Evolutionary conservation across 2,888 invertebrate genomes (phyloP).

Genomic region (Caenorhabditis doughertyi): DNA sequence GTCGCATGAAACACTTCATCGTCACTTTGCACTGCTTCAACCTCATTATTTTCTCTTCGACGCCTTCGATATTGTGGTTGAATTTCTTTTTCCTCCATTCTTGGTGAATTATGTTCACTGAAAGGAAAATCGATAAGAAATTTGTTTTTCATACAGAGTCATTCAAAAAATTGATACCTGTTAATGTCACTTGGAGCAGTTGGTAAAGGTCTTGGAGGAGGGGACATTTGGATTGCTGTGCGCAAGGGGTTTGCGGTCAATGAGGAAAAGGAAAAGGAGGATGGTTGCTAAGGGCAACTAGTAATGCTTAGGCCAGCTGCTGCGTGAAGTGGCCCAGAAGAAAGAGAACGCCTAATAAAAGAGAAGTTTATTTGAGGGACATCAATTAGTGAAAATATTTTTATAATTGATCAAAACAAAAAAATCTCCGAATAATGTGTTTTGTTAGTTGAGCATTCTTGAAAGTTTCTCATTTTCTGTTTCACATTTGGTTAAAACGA

Average conservation of each 20-base stretch:
- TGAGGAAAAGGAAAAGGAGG: background rate
- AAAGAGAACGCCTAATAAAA: too few relatives aligned
- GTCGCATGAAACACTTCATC: constrained; percentile 9
- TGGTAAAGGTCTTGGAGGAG: background rate
- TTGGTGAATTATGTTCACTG: too few relatives aligned
- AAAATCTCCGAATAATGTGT: too few relatives aligned
- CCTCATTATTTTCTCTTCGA: constrained; percentile 14
- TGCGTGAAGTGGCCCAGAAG: background rate
- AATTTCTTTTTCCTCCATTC: background rate
- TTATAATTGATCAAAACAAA: too few relatives aligned
- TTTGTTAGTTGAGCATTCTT: too few relatives aligned
- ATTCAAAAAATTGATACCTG: background rate
- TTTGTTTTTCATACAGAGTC: background rate
- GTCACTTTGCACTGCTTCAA: background rate
- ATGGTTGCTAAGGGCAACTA: background rate
- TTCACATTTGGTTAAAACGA: too few relatives aligned
- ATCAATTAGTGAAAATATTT: too few relatives aligned
- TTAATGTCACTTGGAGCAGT: background rate
- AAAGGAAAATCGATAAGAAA: too few relatives aligned
- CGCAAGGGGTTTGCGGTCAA: background rate
- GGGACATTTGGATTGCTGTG: background rate
- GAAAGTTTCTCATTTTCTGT: too few relatives aligned
- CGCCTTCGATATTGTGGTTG: background rate
- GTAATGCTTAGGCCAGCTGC: background rate
- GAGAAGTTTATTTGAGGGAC: too few relatives aligned